phyloP scores from a whole-genome alignment of 37 sponge, comb jelly and placozoan genomes.

The Ianthella basta region DNA sequence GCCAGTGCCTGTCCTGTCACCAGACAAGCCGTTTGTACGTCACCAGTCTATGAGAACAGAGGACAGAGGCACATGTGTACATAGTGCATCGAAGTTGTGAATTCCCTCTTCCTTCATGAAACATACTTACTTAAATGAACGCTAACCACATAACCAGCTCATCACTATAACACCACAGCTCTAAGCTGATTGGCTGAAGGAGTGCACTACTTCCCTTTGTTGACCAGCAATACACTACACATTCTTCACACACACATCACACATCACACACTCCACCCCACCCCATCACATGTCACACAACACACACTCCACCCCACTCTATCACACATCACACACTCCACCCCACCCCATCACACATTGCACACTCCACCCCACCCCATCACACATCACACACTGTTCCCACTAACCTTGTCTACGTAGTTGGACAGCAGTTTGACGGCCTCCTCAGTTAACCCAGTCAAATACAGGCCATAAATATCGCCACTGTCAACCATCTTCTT shows the following conservation, averaged over 20 bases:
- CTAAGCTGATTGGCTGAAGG: too few species aligned
- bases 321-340: neutral
- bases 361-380: neutral
- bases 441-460: constrained; percentile 62
- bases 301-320: neutral
- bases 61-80: neutral
- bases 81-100: neutral
- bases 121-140: too few species aligned
- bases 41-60: constrained; percentile 64
- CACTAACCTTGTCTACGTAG: constrained; percentile 77
- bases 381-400: neutral
- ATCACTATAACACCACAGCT: too few species aligned
- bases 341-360: neutral
- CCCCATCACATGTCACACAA: neutral
- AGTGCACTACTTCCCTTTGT: too few species aligned
- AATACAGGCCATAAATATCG: constrained; percentile 58
- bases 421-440: constrained; percentile 64
- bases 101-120: neutral
- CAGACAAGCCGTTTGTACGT: constrained; percentile 86
- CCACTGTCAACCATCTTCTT: constrained; percentile 40
- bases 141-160: neutral
- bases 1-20: constrained; percentile 67
- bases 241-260: too few species aligned
- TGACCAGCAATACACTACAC: too few species aligned
- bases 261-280: neutral